Percentiles rank a stretch among this genome's conserved stretches.
phyloP scores from a whole-genome alignment of 2,113 vertebrate genomes.

The Paraplagusia blochii region DNA sequence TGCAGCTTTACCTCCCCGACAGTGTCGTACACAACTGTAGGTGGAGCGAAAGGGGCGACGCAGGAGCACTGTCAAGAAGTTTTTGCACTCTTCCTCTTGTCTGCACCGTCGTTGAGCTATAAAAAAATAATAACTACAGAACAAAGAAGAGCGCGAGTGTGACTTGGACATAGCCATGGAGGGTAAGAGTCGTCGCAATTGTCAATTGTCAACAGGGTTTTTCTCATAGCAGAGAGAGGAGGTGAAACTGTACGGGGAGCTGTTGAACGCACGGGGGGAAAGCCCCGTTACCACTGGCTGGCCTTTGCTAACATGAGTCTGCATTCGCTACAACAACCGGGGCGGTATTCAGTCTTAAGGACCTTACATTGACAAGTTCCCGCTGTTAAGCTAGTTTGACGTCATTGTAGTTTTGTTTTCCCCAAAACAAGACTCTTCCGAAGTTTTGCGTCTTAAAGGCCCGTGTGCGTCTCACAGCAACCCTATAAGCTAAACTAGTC shows the following conservation, averaged over 20 bases:
- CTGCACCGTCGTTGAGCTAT: background rate
- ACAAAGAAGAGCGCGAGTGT: constrained; percentile 5
- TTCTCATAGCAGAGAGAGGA: background rate
- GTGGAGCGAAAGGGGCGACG: constrained; percentile 46
- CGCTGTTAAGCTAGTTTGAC: background rate
- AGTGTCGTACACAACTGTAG: constrained; percentile 1
- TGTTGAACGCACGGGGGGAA: constrained; percentile 65
- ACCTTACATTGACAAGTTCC: background rate
- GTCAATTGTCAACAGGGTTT: background rate
- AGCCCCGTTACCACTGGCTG: constrained; percentile 50
- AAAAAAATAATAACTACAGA: background rate
- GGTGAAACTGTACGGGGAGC: constrained; percentile 42
- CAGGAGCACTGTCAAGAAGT: constrained; percentile 52
- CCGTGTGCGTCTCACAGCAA: no score
- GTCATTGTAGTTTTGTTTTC: no score
- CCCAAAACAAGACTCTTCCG: no score
- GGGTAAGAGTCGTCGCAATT: constrained; percentile 54
- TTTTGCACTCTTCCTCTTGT: constrained; percentile 4
- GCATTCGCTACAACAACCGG: constrained; percentile 5
- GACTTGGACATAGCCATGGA: constrained; percentile 58
- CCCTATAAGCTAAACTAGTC: background rate
- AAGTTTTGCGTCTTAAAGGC: no score
- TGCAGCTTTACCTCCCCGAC: constrained; percentile 3
- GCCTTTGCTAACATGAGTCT: constrained; percentile 35
- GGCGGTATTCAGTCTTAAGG: background rate